Percentiles rank a stretch among this genome's conserved stretches.
Evolutionary conservation across 2,113 vertebrate species (phyloP).

Genomic region (Caracal caracal): DNA sequence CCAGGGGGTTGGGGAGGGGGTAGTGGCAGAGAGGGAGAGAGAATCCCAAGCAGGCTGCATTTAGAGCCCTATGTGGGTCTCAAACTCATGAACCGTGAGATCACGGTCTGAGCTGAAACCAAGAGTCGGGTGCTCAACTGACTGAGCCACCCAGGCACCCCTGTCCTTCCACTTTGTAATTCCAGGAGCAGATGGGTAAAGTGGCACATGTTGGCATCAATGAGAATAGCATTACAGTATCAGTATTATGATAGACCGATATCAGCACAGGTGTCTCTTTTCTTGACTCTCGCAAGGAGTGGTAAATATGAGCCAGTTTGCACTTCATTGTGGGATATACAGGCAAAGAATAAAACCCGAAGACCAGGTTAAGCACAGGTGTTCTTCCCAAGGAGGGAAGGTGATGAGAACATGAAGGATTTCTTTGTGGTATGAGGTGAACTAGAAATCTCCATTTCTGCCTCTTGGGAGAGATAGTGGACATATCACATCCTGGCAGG

Average conservation of each 20-base stretch:
- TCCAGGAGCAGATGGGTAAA: background rate
- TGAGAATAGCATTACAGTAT: background rate
- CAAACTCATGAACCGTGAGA: no score
- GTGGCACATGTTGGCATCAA: background rate
- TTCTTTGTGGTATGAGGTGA: background rate
- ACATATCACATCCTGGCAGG: background rate
- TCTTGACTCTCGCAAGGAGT: background rate
- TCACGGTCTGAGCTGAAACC: no score
- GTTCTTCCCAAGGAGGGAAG: background rate
- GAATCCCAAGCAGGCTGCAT: no score
- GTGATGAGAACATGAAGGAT: background rate
- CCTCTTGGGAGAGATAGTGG: background rate
- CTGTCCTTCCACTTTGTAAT: background rate
- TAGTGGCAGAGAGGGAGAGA: no score
- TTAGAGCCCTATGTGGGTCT: no score
- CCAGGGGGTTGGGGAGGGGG: no score
- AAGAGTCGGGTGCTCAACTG: no score
- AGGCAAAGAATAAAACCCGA: background rate
- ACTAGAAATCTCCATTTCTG: conserved; percentile 26
- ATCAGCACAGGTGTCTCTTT: background rate
- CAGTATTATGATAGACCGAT: background rate
- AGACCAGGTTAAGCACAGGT: background rate
- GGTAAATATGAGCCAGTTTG: background rate
- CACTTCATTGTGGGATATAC: background rate
- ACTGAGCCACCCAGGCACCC: no score